A percentile compares a stretch with the other conserved stretches of the same genome.
Conservation (phyloP, 2,113 vertebrate species). For the Corydoras sp. region DNA sequence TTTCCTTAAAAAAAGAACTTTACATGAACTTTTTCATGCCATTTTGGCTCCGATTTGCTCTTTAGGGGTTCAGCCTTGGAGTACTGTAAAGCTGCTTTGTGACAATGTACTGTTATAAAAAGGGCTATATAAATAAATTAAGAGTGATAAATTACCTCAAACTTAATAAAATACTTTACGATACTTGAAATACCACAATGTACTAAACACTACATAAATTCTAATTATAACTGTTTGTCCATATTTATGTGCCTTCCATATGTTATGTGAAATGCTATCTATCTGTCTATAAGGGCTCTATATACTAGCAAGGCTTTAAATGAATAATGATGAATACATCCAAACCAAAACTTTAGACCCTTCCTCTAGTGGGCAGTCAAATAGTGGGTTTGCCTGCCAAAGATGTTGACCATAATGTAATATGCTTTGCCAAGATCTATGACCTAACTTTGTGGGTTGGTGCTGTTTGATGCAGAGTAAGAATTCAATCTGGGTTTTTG, state of each 20-base stretch:
- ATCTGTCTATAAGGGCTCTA: constrained; percentile 39
- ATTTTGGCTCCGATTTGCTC: too few relatives aligned
- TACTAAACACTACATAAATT: not conserved
- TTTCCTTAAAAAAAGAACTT: too few relatives aligned
- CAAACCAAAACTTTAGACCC: constrained; percentile 47
- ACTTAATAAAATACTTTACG: not conserved
- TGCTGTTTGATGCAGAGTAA: constrained; percentile 50
- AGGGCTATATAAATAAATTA: too few relatives aligned
- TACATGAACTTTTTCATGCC: too few relatives aligned
- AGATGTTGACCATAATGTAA: constrained; percentile 62
- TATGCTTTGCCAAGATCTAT: constrained; percentile 57
- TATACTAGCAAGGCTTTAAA: constrained; percentile 46
- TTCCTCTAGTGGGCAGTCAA: constrained; percentile 48
- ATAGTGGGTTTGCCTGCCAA: constrained; percentile 57
- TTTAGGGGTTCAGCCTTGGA: too few relatives aligned
- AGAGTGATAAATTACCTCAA: too few relatives aligned
- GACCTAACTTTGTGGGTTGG: constrained; percentile 54
- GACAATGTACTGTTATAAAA: too few relatives aligned
- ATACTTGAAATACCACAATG: too few relatives aligned
- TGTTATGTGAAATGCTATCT: constrained; percentile 2
- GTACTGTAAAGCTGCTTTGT: too few relatives aligned
- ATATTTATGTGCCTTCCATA: not conserved
- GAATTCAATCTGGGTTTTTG: constrained; percentile 53
- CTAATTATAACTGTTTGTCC: not conserved
- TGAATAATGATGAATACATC: constrained; percentile 41